A percentile compares a stretch with the other conserved stretches of the same genome.
Conservation (phyloP, 2,113 vertebrate species). For the Ptyas mucosa region DNA sequence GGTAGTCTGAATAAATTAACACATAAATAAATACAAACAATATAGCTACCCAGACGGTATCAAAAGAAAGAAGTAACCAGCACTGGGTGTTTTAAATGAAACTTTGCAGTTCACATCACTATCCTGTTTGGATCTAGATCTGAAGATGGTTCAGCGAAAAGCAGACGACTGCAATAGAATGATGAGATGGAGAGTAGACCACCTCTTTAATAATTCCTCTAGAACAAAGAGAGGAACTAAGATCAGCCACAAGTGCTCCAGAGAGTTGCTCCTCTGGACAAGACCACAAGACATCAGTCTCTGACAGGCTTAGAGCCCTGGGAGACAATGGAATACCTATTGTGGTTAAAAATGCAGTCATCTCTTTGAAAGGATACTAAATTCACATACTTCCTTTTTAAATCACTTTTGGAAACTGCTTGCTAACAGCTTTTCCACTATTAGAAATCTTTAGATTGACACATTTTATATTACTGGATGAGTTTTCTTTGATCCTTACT, state of each 20-base stretch:
- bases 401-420: not conserved
- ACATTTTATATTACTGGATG: not conserved
- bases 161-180: not conserved
- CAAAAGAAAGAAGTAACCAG: not conserved
- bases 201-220: not conserved
- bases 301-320: not conserved
- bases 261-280: not conserved
- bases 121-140: not conserved
- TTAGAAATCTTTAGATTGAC: not conserved
- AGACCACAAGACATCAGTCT: not conserved
- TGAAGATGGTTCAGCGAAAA: not conserved
- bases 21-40: not conserved
- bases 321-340: not conserved
- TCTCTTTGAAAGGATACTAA: not conserved
- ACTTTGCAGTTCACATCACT: not conserved
- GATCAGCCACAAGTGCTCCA: not conserved
- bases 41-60: not conserved
- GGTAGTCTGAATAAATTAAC: not conserved
- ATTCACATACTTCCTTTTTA: not conserved
- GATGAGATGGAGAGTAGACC: not conserved
- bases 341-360: not conserved
- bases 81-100: not conserved
- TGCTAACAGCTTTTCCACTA: not conserved
- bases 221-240: not conserved
- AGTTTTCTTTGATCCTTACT: not conserved